phyloP scores from a whole-genome alignment of 2,888 invertebrate genomes.

The Cerastis leucographa region DNA sequence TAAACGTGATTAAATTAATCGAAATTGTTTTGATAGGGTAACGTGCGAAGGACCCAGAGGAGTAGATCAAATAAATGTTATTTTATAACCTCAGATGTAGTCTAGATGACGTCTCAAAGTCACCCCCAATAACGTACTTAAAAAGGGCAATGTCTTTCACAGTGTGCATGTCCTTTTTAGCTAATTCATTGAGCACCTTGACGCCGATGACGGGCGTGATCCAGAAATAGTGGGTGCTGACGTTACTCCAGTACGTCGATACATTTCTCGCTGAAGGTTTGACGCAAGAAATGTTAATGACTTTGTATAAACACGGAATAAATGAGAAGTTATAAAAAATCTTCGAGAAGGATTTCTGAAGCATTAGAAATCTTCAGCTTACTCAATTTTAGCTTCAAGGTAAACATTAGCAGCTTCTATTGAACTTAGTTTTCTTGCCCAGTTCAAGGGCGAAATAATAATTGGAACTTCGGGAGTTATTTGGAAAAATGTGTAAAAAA shows the following conservation, averaged over 20 bases:
- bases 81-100: constrained; percentile 66
- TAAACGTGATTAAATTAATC: constrained; percentile 31
- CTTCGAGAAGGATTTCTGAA: constrained; percentile 8
- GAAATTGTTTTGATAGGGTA: constrained; percentile 36
- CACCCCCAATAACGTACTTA: constrained; percentile 69
- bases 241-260: constrained; percentile 78
- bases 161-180: constrained; percentile 71
- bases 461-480: neutral
- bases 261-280: constrained; percentile 79
- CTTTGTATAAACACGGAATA: constrained; percentile 75
- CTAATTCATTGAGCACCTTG: constrained; percentile 79
- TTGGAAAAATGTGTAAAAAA: neutral
- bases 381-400: constrained; percentile 14
- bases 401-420: constrained; percentile 1
- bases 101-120: constrained; percentile 77
- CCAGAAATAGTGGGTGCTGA: constrained; percentile 84
- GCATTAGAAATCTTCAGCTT: constrained; percentile 9
- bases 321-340: constrained; percentile 60
- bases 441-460: neutral
- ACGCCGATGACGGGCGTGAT: constrained; percentile 77
- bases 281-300: constrained; percentile 85
- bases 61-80: constrained; percentile 50
- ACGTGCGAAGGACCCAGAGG: constrained; percentile 22
- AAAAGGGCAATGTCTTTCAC: constrained; percentile 72
- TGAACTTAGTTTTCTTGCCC: neutral